These are phyloP conservation scores for Apeltes quadracus DNA, from an alignment of 2,113 vertebrate species.

Conservation along the genomic window DNA sequence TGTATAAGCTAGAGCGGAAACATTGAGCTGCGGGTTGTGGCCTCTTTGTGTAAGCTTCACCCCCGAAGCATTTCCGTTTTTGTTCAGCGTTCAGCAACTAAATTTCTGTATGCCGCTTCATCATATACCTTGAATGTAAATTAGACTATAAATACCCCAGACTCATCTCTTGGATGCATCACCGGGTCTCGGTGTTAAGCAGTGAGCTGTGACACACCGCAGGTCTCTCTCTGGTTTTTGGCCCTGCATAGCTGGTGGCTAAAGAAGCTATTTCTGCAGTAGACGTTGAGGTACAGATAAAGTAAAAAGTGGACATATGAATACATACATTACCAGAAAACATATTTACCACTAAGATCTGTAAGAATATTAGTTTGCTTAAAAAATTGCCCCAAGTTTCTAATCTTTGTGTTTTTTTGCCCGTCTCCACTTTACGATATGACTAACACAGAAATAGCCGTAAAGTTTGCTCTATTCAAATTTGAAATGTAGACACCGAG, in stretches of 20 bases:
- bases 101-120: slow-evolving; percentile 54
- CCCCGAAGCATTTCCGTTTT: slow-evolving; percentile 39
- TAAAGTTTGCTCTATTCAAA: background rate
- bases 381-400: no score
- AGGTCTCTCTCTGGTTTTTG: slow-evolving; percentile 10
- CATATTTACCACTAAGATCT: background rate
- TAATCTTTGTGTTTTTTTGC: background rate
- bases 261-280: background rate
- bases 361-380: background rate
- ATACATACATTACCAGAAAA: background rate
- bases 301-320: background rate
- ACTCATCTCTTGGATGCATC: slow-evolving; percentile 49
- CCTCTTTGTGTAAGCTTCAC: slow-evolving; percentile 41
- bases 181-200: slow-evolving; percentile 18
- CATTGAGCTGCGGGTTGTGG: slow-evolving; percentile 20
- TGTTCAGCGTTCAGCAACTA: slow-evolving; percentile 31
- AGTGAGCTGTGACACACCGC: slow-evolving; percentile 4
- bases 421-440: background rate
- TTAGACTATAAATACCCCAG: slow-evolving; percentile 64
- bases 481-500: background rate
- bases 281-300: background rate
- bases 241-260: background rate
- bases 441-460: background rate
- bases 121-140: slow-evolving; percentile 66
- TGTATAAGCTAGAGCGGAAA: slow-evolving; percentile 30